Conservation (phyloP, 2,113 vertebrate species). For the Lota lota region DNA sequence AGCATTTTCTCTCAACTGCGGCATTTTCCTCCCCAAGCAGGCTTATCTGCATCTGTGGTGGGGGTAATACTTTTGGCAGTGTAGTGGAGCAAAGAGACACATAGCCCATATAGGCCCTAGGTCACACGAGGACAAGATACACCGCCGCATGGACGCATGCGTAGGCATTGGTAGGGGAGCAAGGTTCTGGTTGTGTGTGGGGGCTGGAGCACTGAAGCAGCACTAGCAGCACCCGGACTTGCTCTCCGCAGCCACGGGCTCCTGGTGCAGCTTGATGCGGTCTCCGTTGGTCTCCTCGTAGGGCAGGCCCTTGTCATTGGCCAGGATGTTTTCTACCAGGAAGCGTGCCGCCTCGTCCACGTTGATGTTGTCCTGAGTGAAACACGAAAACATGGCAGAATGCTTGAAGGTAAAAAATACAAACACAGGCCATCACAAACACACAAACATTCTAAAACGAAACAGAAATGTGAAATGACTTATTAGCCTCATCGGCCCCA, state of each 20-base stretch:
- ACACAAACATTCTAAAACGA: too few species aligned
- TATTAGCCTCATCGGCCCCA: too few species aligned
- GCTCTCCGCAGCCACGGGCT: conserved; percentile 79
- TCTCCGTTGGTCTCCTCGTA: conserved; percentile 85
- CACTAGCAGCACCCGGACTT: conserved; percentile 91
- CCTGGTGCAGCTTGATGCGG: conserved; percentile 84
- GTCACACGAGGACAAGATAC: conserved; percentile 1
- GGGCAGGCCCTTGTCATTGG: conserved; percentile 83
- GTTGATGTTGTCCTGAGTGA: conserved; percentile 91
- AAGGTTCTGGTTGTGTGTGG: conserved; percentile 9
- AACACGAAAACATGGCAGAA: conserved; percentile 18
- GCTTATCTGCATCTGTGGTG: too few species aligned
- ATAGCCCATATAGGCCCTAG: conserved; percentile 11
- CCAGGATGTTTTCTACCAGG: conserved; percentile 92
- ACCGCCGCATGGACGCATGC: too few species aligned
- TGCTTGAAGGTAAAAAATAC: not conserved
- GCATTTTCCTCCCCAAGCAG: too few species aligned
- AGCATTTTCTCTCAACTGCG: too few species aligned
- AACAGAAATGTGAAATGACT: too few species aligned
- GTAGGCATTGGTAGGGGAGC: not conserved
- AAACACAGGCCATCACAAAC: too few species aligned
- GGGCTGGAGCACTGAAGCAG: conserved; percentile 16
- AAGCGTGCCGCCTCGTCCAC: conserved; percentile 94
- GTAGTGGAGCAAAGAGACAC: too few species aligned
- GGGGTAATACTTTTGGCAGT: too few species aligned